Percentiles rank a stretch among this genome's conserved stretches.
Conservation (phyloP, 1,140 invertebrate genomes). For the Drosophila melanogaster region Release_6_plus_ISO1_MT NT_033779.5:21858501-21859000, state of each 20-base stretch:
- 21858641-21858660: slow-evolving; percentile 4
- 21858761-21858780: slow-evolving; percentile 8
- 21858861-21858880: slow-evolving; percentile 35
- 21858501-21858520: slow-evolving; percentile 77
- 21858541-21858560: slow-evolving; percentile 51
- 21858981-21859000: slow-evolving; percentile 72
- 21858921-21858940: slow-evolving; percentile 26
- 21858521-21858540: slow-evolving; percentile 72
- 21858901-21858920: slow-evolving; percentile 80
- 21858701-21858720: slow-evolving; percentile 85
- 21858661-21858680: slow-evolving; percentile 47
- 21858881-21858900: slow-evolving; percentile 32
- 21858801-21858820: slow-evolving; percentile 34
- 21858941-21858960: slow-evolving; percentile 35
- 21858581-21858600: too few relatives aligned
- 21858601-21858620: background rate
- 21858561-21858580: too few relatives aligned
- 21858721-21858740: slow-evolving; percentile 83
- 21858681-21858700: slow-evolving; percentile 84
- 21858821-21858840: slow-evolving; percentile 55
- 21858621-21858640: slow-evolving; percentile 29
- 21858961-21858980: slow-evolving; percentile 73
- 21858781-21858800: slow-evolving; percentile 36
- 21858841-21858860: slow-evolving; percentile 74
- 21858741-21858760: slow-evolving; percentile 11